Evolutionary conservation across 2,797 vertebrate genomes (phyloP).

Genomic region (Aulostomus chinensis): DNA sequence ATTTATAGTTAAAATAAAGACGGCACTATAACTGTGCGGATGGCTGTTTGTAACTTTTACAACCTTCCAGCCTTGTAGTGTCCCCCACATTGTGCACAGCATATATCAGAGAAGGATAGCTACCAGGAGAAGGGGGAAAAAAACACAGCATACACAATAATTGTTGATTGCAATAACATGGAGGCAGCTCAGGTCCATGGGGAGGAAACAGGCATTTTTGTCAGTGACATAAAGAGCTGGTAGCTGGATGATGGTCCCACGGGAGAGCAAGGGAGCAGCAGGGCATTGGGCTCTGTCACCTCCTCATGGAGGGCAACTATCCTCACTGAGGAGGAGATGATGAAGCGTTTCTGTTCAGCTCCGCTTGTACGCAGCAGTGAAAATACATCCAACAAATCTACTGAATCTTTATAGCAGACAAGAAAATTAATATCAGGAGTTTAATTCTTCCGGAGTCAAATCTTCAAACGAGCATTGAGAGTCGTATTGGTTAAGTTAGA

Average conservation of each 20-base stretch:
- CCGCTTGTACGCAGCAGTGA: not conserved
- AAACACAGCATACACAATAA: not conserved
- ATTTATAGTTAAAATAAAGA: slow-evolving; percentile 6
- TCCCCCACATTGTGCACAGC: not conserved
- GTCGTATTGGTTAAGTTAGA: too few species aligned
- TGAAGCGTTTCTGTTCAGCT: not conserved
- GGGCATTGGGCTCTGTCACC: not conserved
- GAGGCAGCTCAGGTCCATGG: not conserved
- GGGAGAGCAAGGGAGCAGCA: slow-evolving; percentile 7
- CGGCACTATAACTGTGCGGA: not conserved
- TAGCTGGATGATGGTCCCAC: not conserved
- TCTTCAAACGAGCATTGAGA: too few species aligned
- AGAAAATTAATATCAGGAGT: too few species aligned
- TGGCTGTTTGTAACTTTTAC: slow-evolving; percentile 2
- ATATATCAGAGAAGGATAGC: not conserved
- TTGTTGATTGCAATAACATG: too few species aligned
- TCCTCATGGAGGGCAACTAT: slow-evolving; percentile 4
- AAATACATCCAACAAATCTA: not conserved
- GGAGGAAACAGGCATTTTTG: not conserved
- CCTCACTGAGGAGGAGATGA: slow-evolving; percentile 14
- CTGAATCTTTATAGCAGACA: too few species aligned
- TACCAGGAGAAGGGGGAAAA: not conserved
- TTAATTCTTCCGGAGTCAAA: too few species aligned
- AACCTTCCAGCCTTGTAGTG: not conserved
- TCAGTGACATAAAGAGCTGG: slow-evolving; percentile 1